Base-by-base conservation (phyloP, 2,888 invertebrate genomes). In the Phyllotreta striolata region DNA sequence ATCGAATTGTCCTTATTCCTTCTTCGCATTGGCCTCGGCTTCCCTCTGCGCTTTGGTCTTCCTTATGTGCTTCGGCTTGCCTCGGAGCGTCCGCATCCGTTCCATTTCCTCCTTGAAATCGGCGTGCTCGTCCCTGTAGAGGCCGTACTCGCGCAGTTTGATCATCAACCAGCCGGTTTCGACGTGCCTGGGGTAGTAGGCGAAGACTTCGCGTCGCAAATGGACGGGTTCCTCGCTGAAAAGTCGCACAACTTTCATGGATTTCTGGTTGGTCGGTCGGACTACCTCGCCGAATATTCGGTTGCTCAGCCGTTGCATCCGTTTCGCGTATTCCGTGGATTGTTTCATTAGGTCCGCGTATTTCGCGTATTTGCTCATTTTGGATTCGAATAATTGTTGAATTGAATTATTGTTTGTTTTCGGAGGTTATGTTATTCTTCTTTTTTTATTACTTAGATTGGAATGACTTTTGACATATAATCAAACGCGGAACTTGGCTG, bases 101-200 rank as follows among this genome's bases (percentile, higher is more conserved):
- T 86, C 85, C 89, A 93, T 93, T 82, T 95, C 95, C 55, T 95
- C 94, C 72, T 88, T 89, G 77, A 95, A 95, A 81, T 95, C 95
- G 77, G 90, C 86, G 81, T 96, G 95, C 78, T 96, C 95, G 76
- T 95, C 95, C 63, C 94, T 85, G 80, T 85, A 95, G 3, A 95
- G 82, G 0, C 95, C 95, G 73, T 93, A 93, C 63, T 87, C 83
- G 10, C 95, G 81, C 40, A 95, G 82, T 70, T 87, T 84, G 68
- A 83, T 82, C 89, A 94, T 92, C 0, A 96, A 82, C 43, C 83
- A 75, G 68, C 89, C 86, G 0, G 91, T 91, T 80, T 95, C 92
- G 1, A 88, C 84, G 77, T 94, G 92, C 12, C 93, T 85, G 0
- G 96, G 96, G 78, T 96, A 97, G 82, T 95, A 96, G 62, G 92